These are phyloP conservation scores for Castor canadensis DNA, from an alignment of 2,113 vertebrate species.

Conservation along the genomic window DNA sequence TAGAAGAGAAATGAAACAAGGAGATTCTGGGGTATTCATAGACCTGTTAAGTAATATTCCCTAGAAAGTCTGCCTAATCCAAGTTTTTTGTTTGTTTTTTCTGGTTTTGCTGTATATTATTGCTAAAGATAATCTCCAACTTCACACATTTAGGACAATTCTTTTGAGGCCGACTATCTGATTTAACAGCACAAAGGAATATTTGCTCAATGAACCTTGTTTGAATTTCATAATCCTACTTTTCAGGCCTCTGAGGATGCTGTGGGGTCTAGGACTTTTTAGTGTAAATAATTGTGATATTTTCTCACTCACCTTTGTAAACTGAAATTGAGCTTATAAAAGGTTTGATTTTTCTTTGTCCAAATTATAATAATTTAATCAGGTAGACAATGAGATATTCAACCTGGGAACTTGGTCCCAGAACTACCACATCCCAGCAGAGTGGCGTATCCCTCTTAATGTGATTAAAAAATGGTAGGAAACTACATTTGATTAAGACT, in stretches of 20 bases:
- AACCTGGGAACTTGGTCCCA: neutral
- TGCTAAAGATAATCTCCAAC: neutral
- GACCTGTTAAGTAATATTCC: neutral
- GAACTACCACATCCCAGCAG: neutral
- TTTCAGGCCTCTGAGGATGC: neutral
- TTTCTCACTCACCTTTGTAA: conserved; percentile 7
- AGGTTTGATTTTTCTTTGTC: neutral
- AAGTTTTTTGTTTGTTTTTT: neutral
- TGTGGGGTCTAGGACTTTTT: neutral
- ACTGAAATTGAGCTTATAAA: neutral
- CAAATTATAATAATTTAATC: neutral
- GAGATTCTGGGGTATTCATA: neutral
- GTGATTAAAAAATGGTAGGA: neutral
- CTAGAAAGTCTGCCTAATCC: neutral
- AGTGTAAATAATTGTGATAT: conserved; percentile 23
- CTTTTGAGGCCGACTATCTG: neutral
- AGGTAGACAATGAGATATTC: neutral
- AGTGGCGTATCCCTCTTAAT: neutral
- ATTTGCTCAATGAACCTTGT: neutral
- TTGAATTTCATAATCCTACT: neutral
- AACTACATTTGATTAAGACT: neutral
- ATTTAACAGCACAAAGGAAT: neutral
- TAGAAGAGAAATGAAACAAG: neutral
- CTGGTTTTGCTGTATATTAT: neutral
- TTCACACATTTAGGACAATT: neutral